Base-by-base conservation (phyloP, 2,888 invertebrate genomes). In the Hyposoter dolosus region DNA sequence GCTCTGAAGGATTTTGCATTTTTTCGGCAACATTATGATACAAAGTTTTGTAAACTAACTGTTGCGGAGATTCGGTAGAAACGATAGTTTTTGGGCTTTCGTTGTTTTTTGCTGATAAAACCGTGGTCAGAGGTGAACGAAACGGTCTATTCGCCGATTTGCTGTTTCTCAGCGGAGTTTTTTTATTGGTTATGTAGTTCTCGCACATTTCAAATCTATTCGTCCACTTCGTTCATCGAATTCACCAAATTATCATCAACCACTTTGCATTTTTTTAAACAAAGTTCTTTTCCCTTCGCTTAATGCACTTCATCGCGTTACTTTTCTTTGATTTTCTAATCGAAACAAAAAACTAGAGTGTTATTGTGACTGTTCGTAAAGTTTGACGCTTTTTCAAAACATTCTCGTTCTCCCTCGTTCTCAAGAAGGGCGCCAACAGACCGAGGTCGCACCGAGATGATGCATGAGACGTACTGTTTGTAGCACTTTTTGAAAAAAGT, bases 111-210 rank as follows among this genome's bases (percentile, higher is more conserved):
- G 89, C 83, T 0, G 86, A 84, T 4, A 43, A 3, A 65, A 82
- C 53, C 65, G 82, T 88, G 40, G 47, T 88, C 53, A 92, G 88
- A 23, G 91, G 91, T 74, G 91, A 91, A 75, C 90, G 88, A 85
- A 91, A 92, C 12, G 90, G 91, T 81, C 88, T 91, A 84, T 91
- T 90, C 19, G 89, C 91, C 69, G 88, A 88, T 83, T 89, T 90
- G 72, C 90, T 89, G 72, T 91, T 92, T 83, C 88, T 90, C 68
- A 90, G 71, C 7, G 91, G 91, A 10, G 88, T 88, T 28, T 75
- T 78, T 74, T 74, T 86, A 10, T 83, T 85, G 77, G 79, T 88
- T 78, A 82, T 76, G 50, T 84, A 80, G n/a, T 87, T 88, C 12
- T 86, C 84, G 23, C 81, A 78, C 86, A 86, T 86, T 35, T 66